Evolutionary conservation across 2,888 invertebrate genomes (phyloP).

Genomic region (Galerucella pusilla): DNA sequence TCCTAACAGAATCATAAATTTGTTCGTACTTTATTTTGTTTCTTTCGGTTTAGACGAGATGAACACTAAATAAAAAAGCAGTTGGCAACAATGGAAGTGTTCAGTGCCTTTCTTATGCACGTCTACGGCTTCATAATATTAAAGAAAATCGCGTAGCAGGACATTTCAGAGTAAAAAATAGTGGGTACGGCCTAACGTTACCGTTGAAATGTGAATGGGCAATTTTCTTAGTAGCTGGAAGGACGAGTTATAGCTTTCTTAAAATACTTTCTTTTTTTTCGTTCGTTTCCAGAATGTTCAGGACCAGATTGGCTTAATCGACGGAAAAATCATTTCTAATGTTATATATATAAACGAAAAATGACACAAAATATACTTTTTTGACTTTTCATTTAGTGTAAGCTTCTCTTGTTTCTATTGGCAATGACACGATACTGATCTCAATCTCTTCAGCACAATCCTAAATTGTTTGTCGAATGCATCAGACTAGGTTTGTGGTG

Average conservation of each 20-base stretch:
- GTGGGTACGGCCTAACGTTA: conserved; percentile 30
- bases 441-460: too few relatives aligned
- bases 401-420: too few relatives aligned
- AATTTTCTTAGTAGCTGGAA: conserved; percentile 32
- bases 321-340: not conserved
- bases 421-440: too few relatives aligned
- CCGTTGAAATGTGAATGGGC: conserved; percentile 35
- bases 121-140: conserved; percentile 51
- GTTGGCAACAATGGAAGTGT: conserved; percentile 21
- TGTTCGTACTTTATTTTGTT: not conserved
- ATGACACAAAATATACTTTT: too few relatives aligned
- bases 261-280: conserved; percentile 24
- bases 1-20: too few relatives aligned
- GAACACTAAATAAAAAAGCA: not conserved
- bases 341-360: not conserved
- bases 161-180: conserved; percentile 31
- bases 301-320: conserved; percentile 12
- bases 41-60: not conserved
- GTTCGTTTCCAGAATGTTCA: conserved; percentile 21
- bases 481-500: too few relatives aligned
- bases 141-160: conserved; percentile 40
- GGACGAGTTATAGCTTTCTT: conserved; percentile 35
- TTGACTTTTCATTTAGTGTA: too few relatives aligned
- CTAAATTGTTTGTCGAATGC: too few relatives aligned
- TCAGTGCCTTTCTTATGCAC: conserved; percentile 33